Conservation (phyloP, 1,140 invertebrate species). For the Eufriesea mexicana region DNA sequence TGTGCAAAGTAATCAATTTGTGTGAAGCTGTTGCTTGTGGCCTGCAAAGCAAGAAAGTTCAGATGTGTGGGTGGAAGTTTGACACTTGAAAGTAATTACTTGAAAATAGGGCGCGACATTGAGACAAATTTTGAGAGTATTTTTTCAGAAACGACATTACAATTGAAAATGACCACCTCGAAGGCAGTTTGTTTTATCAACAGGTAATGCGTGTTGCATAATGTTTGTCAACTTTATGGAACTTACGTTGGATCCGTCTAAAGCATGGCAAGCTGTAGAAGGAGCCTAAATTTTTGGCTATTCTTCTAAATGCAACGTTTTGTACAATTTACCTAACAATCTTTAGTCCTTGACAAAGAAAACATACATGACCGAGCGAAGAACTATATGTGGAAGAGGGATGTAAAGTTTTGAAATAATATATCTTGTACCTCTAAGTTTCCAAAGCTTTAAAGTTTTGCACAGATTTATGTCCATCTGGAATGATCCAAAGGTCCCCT, state of each 20-base stretch:
- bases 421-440: neutral
- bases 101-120: conserved; percentile 6
- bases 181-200: conserved; percentile 49
- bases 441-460: conserved; percentile 3
- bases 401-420: neutral
- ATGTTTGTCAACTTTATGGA: conserved; percentile 5
- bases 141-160: conserved; percentile 28
- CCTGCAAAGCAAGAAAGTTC: neutral
- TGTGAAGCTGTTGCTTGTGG: neutral
- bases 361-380: neutral
- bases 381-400: conserved; percentile 14
- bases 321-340: conserved; percentile 46
- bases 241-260: neutral
- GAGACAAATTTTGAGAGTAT: conserved; percentile 28
- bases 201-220: conserved; percentile 5
- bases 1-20: neutral
- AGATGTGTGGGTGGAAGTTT: neutral
- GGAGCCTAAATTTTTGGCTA: conserved; percentile 24
- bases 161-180: conserved; percentile 55
- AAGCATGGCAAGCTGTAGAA: neutral
- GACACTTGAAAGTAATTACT: neutral
- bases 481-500: neutral
- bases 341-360: conserved; percentile 20
- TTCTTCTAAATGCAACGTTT: conserved; percentile 33
- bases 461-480: neutral